Conservation (phyloP, 2,113 vertebrate genomes). For the rat (Rattus norvegicus) region DNA sequence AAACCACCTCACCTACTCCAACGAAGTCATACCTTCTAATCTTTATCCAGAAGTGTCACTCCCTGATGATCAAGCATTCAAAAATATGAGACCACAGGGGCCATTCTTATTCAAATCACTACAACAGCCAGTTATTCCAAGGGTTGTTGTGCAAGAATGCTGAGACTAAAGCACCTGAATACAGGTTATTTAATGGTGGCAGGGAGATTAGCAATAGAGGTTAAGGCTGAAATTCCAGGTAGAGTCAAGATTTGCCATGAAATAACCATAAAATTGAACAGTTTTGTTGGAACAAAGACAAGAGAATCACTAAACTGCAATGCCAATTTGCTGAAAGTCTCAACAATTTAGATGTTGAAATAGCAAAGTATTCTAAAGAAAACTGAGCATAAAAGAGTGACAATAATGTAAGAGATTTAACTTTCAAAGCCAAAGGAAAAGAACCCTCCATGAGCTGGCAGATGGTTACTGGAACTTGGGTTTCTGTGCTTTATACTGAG, state of each 20-base stretch:
- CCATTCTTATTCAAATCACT: neutral
- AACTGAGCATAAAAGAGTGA: neutral
- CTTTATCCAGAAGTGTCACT: neutral
- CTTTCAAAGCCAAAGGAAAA: neutral
- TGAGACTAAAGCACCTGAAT: neutral
- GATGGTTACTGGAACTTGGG: too few relatives aligned
- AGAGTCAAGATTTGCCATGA: neutral
- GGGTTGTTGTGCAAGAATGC: neutral
- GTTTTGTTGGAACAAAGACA: neutral
- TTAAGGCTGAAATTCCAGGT: neutral
- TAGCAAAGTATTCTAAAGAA: neutral
- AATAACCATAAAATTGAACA: neutral
- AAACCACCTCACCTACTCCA: neutral
- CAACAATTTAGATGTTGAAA: neutral
- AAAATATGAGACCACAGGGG: neutral
- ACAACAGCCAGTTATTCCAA: neutral
- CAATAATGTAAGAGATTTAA: neutral
- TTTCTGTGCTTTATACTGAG: neutral
- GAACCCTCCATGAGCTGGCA: fast-evolving
- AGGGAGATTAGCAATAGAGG: neutral
- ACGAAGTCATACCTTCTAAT: neutral
- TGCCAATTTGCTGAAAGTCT: neutral
- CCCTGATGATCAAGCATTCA: neutral
- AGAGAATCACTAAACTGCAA: neutral
- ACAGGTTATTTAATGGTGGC: neutral